phyloP scores from a whole-genome alignment of 2,888 invertebrate genomes.

The Doris montereyensis region DNA sequence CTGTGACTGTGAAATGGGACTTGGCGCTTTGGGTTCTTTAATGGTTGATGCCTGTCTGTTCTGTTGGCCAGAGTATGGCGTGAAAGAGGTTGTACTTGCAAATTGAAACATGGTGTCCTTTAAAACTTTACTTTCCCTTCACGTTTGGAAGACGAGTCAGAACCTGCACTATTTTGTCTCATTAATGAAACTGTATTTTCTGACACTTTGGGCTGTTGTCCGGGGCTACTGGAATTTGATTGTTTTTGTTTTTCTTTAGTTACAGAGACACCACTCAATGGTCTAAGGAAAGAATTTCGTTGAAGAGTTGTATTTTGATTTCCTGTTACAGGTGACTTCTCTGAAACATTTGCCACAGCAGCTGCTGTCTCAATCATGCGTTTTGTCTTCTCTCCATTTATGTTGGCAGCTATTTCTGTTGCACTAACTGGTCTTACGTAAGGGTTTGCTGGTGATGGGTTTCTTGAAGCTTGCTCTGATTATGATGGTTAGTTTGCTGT shows the following conservation, averaged over 20 bases:
- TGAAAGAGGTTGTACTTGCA: constrained; percentile 12
- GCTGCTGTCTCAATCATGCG: constrained; percentile 13
- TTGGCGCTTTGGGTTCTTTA: background rate
- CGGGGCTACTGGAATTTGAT: background rate
- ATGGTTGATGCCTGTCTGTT: background rate
- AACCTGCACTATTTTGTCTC: constrained; percentile 18
- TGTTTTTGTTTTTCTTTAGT: background rate
- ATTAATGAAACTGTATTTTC: background rate
- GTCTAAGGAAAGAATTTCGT: constrained; percentile 40
- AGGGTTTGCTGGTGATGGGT: constrained; percentile 46
- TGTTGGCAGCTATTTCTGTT: constrained; percentile 53
- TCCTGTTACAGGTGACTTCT: constrained; percentile 7
- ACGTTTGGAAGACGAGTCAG: constrained; percentile 9
- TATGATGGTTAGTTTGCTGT: background rate
- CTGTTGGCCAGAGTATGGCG: too few species aligned
- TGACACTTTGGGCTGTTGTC: background rate
- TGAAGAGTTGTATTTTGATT: constrained; percentile 6
- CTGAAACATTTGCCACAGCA: constrained; percentile 21
- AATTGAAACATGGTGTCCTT: background rate
- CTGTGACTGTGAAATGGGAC: constrained; percentile 2
- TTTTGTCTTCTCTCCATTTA: constrained; percentile 8
- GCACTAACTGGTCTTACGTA: constrained; percentile 67
- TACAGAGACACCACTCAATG: constrained; percentile 29
- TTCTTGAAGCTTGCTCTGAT: background rate
- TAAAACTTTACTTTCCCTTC: background rate